phyloP scores from a whole-genome alignment of 37 sponge, comb jelly and placozoan species.

The Dysidea cf. avara region DNA sequence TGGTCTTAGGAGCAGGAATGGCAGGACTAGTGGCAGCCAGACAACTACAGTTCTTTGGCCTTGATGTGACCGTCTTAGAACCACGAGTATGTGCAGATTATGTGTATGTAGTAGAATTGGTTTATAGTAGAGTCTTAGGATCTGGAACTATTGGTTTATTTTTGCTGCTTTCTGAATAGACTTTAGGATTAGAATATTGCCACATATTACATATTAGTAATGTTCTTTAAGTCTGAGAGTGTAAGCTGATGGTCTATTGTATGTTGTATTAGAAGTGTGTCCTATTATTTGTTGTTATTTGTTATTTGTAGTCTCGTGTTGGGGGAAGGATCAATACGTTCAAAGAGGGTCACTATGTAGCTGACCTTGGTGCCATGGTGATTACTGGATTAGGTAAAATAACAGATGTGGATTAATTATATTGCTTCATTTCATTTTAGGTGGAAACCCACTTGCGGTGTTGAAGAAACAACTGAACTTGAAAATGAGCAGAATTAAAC shows the following conservation, averaged over 20 bases:
- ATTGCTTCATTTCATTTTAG: neutral
- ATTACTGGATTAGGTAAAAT: conserved; percentile 90
- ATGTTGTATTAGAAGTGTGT: no score
- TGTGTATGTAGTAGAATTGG: no score
- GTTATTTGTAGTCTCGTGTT: conserved; percentile 68
- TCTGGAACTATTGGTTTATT: no score
- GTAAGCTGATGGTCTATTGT: no score
- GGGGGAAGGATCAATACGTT: conserved; percentile 96
- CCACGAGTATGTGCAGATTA: conserved; percentile 72
- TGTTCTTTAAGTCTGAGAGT: no score
- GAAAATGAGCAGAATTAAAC: conserved; percentile 87
- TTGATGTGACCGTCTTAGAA: conserved; percentile 92
- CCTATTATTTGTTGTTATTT: neutral
- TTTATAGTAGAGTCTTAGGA: no score
- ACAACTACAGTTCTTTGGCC: conserved; percentile 91
- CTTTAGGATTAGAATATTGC: no score
- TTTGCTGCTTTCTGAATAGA: no score
- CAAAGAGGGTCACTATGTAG: conserved; percentile 70
- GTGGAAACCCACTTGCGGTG: conserved; percentile 95
- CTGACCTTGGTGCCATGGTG: conserved; percentile 99
- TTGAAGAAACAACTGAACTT: conserved; percentile 82
- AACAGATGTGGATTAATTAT: neutral
- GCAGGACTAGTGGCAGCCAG: conserved; percentile 93
- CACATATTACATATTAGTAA: no score
- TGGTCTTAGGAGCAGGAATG: conserved; percentile 94